Percentiles rank a stretch among this genome's conserved stretches.
phyloP scores from a whole-genome alignment of 2,113 vertebrate genomes.

The Lophius piscatorius region DNA sequence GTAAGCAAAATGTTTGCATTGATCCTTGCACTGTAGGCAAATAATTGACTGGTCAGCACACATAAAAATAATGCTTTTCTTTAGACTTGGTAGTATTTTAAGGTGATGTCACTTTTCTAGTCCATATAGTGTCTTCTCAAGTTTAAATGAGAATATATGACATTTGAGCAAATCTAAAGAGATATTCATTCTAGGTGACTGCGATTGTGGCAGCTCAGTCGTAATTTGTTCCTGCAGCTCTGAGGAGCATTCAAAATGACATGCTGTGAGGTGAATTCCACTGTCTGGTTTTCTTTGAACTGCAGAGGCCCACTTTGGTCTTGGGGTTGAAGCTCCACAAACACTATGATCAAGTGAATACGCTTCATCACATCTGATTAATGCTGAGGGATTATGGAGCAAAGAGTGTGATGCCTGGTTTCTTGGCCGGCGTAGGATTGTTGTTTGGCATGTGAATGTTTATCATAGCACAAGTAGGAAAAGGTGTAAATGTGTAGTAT shows the following conservation, averaged over 20 bases:
- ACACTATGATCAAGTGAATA: constrained; percentile 29
- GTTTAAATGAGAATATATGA: constrained; percentile 10
- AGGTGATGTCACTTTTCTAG: constrained; percentile 14
- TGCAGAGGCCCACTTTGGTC: constrained; percentile 47
- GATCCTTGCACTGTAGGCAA: neutral
- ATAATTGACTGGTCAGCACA: neutral
- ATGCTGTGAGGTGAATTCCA: constrained; percentile 49
- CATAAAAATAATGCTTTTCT: constrained; percentile 5
- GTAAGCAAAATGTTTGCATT: neutral
- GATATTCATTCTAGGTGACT: constrained; percentile 41
- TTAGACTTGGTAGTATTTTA: neutral
- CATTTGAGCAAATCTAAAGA: constrained; percentile 5
- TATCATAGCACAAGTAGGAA: neutral
- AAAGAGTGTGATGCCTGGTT: neutral
- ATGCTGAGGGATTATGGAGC: constrained; percentile 30
- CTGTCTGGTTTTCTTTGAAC: constrained; percentile 44
- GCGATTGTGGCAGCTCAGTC: constrained; percentile 5
- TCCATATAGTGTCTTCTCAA: constrained; percentile 12
- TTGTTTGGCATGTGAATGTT: constrained; percentile 10
- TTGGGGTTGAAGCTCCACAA: constrained; percentile 1
- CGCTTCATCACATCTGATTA: constrained; percentile 43
- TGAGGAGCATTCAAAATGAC: constrained; percentile 22
- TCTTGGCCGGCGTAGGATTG: constrained; percentile 3
- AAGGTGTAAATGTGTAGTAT: neutral
- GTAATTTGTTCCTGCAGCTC: too few species aligned